Base-by-base conservation (phyloP, 2,888 invertebrate genomes). In the Ophioninae sp. region DNA sequence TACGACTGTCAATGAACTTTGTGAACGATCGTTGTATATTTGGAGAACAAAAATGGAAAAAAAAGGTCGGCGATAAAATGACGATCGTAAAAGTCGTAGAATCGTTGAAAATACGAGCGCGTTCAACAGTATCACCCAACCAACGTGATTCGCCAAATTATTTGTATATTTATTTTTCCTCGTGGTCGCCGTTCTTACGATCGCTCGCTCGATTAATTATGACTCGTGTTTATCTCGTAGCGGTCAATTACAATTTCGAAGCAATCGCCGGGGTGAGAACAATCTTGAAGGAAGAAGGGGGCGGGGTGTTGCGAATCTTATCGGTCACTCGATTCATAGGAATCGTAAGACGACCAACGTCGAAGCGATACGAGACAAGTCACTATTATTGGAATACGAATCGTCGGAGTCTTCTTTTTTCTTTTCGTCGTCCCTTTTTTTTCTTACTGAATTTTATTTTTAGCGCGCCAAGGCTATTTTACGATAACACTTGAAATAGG, bases 301-400 rank as follows among this genome's bases (percentile, higher is more conserved):
- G 61, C 2, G 73, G 8, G 57, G 21, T 21, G 8, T 10, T 30
- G 20, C 0, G 50, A 7, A 39, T 61, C 72, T 86, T 85, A 87
- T 87, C 85, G 85, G 76, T 84, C 79, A 80, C 68, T 61, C 82
- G 82, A 68, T 84, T 79, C 73, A 81, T 79, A 41, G 79, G 30
- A 79, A 79, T 50, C 62, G 50, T 50, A 72, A 75, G 62, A 57
- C 67, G 67, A 39, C 67, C 62, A 62, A 50, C 23, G 67, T 67
- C 57, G 64, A 74, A 57, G 59, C 17, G 59, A 69, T 44, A 78
- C 13, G 57, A 57, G 23, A 72, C 21, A 37, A n/a, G 30, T 72
- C 62, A 39, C 81, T 84, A 84, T 81, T 76, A 79, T 79, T 84
- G 79, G 79, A 75, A 72, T 57, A 59, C 44, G 30, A 39, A 61